Evolutionary conservation across 35 echinoderm and acorn worm species (phyloP).

Genomic region (Apostichopus parvimensis): DNA sequence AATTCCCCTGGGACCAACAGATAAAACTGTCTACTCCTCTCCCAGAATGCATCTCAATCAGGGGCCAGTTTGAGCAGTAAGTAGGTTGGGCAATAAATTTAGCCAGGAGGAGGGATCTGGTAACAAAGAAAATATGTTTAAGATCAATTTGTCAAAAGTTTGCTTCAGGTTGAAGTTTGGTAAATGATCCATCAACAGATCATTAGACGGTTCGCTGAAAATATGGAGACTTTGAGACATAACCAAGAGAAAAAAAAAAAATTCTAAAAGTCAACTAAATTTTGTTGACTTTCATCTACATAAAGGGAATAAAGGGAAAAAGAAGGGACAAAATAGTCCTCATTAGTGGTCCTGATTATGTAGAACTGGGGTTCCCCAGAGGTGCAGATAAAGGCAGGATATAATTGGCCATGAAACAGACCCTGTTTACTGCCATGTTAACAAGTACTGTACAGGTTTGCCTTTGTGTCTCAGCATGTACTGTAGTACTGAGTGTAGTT

Average conservation of each 20-base stretch:
- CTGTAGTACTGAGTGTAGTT: neutral
- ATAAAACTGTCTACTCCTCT: neutral
- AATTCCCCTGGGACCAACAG: neutral
- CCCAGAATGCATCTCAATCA: neutral
- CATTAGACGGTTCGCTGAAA: neutral
- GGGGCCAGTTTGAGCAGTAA: neutral
- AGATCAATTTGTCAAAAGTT: slow-evolving; percentile 9
- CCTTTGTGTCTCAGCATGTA: neutral
- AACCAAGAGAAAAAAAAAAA: no score
- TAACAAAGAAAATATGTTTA: neutral
- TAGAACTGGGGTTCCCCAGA: neutral
- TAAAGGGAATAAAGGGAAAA: neutral
- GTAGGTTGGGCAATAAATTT: neutral
- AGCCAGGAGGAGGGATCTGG: neutral
- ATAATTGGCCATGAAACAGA: slow-evolving; percentile 23
- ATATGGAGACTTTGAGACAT: no score
- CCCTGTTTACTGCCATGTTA: slow-evolving; percentile 17
- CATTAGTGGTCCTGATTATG: neutral
- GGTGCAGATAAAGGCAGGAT: slow-evolving; percentile 5
- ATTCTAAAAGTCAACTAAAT: neutral
- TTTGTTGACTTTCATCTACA: neutral
- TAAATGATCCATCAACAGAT: slow-evolving; percentile 15
- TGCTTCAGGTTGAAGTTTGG: neutral
- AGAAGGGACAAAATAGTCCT: neutral
- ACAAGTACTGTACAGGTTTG: slow-evolving; percentile 14